These are phyloP conservation scores for Pluvianellus socialis DNA, from an alignment of 2,113 vertebrate species.

Conservation along the genomic window DNA sequence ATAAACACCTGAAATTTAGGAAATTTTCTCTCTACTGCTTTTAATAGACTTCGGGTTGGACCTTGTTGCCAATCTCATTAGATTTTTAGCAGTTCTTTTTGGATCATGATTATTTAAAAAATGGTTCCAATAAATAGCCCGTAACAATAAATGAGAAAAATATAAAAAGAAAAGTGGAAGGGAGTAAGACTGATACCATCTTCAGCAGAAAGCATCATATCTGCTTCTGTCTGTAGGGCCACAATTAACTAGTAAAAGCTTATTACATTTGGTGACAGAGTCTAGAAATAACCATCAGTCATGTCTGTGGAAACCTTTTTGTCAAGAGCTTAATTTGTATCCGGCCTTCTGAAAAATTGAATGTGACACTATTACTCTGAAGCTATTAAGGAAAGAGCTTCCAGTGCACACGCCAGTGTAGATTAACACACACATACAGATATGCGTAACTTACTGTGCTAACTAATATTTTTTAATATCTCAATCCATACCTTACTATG, in stretches of 20 bases:
- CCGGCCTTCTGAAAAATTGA: background rate
- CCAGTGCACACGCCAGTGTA: background rate
- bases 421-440: background rate
- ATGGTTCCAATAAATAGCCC: background rate
- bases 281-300: slow-evolving; percentile 33
- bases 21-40: background rate
- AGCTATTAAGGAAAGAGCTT: background rate
- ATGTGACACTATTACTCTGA: background rate
- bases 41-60: background rate
- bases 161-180: background rate
- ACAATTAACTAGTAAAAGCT: slow-evolving; percentile 10
- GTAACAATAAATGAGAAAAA: slow-evolving; percentile 34
- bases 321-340: slow-evolving; percentile 31
- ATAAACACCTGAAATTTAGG: background rate
- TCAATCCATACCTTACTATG: background rate
- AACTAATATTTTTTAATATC: background rate
- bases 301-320: background rate
- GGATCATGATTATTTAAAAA: background rate
- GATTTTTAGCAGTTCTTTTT: background rate
- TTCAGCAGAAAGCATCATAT: background rate
- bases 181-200: background rate
- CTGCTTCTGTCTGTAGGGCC: slow-evolving; percentile 9
- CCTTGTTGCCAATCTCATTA: background rate
- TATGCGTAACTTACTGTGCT: background rate
- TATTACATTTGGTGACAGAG: background rate